Evolutionary conservation across 2,113 vertebrate species (phyloP).

Genomic region (Dryoscopus gambensis): DNA sequence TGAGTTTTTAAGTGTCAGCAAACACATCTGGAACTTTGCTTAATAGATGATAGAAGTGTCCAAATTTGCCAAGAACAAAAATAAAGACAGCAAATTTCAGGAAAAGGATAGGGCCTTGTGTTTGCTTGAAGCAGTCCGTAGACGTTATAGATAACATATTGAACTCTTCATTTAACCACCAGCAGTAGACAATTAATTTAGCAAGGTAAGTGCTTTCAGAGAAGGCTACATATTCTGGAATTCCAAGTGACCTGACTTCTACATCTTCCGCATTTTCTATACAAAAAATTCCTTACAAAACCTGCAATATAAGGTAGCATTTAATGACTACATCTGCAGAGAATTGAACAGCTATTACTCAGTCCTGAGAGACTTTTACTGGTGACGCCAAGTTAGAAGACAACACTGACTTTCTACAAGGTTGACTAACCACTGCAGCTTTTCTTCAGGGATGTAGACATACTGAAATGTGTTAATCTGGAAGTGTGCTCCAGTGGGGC

Average conservation of each 20-base stretch:
- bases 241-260: neutral
- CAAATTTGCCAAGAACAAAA: neutral
- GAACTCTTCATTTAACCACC: neutral
- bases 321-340: neutral
- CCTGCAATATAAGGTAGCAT: neutral
- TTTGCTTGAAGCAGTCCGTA: neutral
- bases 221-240: neutral
- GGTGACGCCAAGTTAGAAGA: neutral
- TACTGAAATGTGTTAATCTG: neutral
- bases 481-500: neutral
- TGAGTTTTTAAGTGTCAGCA: constrained; percentile 21
- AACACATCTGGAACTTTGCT: constrained; percentile 44
- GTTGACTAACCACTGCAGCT: neutral
- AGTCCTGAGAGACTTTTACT: neutral
- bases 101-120: neutral
- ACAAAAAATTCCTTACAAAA: neutral
- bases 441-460: neutral
- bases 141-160: neutral
- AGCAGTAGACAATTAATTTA: neutral
- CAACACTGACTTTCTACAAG: fast-evolving
- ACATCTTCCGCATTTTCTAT: neutral
- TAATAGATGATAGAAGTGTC: neutral
- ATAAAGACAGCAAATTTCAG: neutral
- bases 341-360: neutral
- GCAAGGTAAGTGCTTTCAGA: neutral